These are phyloP conservation scores for Nasonia vitripennis DNA, from an alignment of 1,140 invertebrate genomes.

Conservation along the genomic window DNA sequence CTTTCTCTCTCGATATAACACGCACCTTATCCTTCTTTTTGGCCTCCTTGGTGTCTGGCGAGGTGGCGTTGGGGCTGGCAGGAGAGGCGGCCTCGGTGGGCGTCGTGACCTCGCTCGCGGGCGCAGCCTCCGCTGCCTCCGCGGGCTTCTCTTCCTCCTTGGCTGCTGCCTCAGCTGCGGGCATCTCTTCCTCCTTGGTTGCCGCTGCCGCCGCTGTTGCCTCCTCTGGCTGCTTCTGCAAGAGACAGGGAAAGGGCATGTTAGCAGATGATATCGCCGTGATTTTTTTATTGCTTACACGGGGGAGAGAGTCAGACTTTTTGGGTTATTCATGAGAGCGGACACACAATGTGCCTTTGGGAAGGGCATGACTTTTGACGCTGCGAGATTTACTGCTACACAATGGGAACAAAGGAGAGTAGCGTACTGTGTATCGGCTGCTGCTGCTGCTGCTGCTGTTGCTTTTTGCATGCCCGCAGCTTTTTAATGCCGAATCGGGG, in stretches of 20 bases:
- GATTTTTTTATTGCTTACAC: slow-evolving; percentile 9
- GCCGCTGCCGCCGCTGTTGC: slow-evolving; percentile 64
- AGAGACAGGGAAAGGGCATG: slow-evolving; percentile 8
- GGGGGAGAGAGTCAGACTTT: background rate
- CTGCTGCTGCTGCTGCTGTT: background rate
- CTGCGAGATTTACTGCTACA: background rate
- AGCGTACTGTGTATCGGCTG: background rate
- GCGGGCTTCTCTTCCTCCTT: slow-evolving; percentile 70
- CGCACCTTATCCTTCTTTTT: slow-evolving; percentile 84
- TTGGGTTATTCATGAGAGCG: slow-evolving; percentile 1
- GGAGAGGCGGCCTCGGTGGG: slow-evolving; percentile 67
- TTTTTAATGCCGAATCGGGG: background rate
- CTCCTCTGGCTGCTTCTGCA: slow-evolving; percentile 60
- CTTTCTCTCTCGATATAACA: background rate
- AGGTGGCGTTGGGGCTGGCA: slow-evolving; percentile 65
- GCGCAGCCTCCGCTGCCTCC: slow-evolving; percentile 65
- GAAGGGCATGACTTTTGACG: slow-evolving; percentile 1
- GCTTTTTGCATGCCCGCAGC: no score
- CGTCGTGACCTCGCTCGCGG: slow-evolving; percentile 71
- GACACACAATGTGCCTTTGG: background rate
- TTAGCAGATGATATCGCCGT: background rate
- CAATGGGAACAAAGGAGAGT: background rate
- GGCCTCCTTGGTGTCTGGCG: slow-evolving; percentile 82
- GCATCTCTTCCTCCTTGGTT: slow-evolving; percentile 69
- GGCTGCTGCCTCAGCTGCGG: slow-evolving; percentile 64